phyloP scores from a whole-genome alignment of 2,888 invertebrate genomes.

The Dendrolimus houi region DNA sequence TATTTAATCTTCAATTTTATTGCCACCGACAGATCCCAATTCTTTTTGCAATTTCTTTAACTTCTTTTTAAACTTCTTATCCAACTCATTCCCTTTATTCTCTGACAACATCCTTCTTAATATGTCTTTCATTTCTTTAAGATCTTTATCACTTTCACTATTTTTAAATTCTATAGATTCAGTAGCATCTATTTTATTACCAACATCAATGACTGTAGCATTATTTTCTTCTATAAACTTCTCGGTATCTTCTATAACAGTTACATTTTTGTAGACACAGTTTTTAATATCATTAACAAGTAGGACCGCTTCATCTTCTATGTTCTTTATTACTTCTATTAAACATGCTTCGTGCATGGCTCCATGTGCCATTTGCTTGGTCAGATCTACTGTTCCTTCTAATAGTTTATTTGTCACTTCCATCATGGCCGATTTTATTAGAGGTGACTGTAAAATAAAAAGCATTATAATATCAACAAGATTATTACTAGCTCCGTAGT shows the following conservation, averaged over 20 bases:
- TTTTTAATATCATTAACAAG: conserved; percentile 33
- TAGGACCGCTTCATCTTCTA: conserved; percentile 53
- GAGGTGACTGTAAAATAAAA: conserved; percentile 49
- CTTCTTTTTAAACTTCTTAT: conserved; percentile 35
- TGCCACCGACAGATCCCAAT: conserved; percentile 25
- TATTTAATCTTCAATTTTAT: conserved; percentile 12
- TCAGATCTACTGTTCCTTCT: conserved; percentile 52
- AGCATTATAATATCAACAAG: not conserved
- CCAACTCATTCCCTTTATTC: conserved; percentile 24
- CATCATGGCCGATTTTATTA: conserved; percentile 63
- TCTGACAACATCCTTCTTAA: conserved; percentile 41
- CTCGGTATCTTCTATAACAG: conserved; percentile 17
- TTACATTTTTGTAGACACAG: conserved; percentile 38
- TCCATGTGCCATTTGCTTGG: conserved; percentile 63
- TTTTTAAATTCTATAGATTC: conserved; percentile 6
- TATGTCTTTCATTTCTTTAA: conserved; percentile 35
- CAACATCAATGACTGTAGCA: conserved; percentile 48
- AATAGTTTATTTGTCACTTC: conserved; percentile 52
- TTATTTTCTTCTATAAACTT: conserved; percentile 42
- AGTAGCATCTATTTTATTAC: conserved; percentile 11
- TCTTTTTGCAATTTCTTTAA: conserved; percentile 30
- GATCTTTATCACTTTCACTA: conserved; percentile 14
- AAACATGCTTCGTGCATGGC: conserved; percentile 72
- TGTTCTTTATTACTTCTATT: conserved; percentile 56
- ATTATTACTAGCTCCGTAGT: too few species aligned